A percentile compares a stretch with the other conserved stretches of the same genome.
Evolutionary conservation across 1,140 invertebrate genomes (phyloP).

Genomic region (Megalonaias nervosa): DNA sequence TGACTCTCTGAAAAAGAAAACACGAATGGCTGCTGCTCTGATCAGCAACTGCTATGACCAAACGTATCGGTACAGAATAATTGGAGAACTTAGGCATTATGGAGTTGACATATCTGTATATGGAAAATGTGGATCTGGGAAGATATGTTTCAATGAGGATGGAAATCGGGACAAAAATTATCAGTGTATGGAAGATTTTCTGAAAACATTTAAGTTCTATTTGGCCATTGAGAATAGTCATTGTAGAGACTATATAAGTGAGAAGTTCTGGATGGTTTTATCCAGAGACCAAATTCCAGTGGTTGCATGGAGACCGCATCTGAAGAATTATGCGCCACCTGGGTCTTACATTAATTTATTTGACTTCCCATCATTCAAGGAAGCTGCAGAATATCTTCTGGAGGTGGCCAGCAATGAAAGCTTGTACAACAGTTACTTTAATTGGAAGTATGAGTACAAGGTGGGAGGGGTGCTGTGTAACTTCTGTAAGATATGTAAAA

Average conservation of each 20-base stretch:
- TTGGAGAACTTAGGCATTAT: conserved; percentile 73
- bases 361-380: conserved; percentile 89
- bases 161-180: conserved; percentile 36
- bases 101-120: conserved; percentile 76
- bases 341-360: conserved; percentile 79
- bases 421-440: conserved; percentile 66
- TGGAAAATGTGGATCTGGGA: conserved; percentile 72
- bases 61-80: conserved; percentile 74
- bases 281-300: conserved; percentile 55
- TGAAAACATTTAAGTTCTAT: conserved; percentile 90
- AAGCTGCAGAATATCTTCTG: conserved; percentile 88
- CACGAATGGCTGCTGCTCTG: conserved; percentile 75
- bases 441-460: conserved; percentile 44
- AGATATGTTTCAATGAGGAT: conserved; percentile 46
- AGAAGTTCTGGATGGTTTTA: conserved; percentile 67
- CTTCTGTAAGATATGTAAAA: no score
- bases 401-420: conserved; percentile 65
- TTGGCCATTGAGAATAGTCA: conserved; percentile 69
- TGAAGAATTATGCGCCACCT: conserved; percentile 10
- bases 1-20: conserved; percentile 22
- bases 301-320: conserved; percentile 40
- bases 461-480: no score
- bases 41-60: conserved; percentile 77
- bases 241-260: conserved; percentile 69
- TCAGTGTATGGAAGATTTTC: conserved; percentile 33